Evolutionary conservation across 2,113 vertebrate species (phyloP), one percentile per base, ranked within the genome.

Genomic region (Felis chaus): DNA sequence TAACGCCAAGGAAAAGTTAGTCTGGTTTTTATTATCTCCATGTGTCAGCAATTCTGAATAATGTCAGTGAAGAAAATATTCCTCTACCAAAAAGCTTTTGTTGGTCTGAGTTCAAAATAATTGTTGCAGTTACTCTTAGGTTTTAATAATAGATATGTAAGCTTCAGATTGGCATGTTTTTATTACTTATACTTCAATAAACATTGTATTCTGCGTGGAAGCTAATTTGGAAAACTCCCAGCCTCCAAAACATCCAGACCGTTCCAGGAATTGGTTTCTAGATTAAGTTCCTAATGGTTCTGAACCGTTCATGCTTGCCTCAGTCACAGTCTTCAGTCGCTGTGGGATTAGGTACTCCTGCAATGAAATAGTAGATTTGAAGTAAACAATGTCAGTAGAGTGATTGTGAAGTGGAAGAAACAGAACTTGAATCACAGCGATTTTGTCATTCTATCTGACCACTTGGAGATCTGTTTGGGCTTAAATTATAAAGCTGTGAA

Each of bases 81-180:
- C 7, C 36, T 50, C n/a, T 14, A 85, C n/a, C 33, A 63, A 81
- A 95, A 92, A 41, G 4, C 29, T 81, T 85, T 89, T 63, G 27
- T 76, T 97, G 89, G 29, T 81, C 55, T 89, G 29, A 91, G 39
- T 85, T 95, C 25, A 84, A 86, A 92, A 69, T 53, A 92, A 85
- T 76, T 63, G n/a, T 76, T 63, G 29, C 16, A 48, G n/a, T 80
- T 94, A 48, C 23, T 63, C n/a, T 92, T 82, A 84, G 48, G 55
- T 73, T 85, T 95, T 89, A 95, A 39, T 71, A 27, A 68, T 80
- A 57, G 45, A 53, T 81, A 41, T 6, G 5, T 25, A 57, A 93
- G 13, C 45, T 93, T 89, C 55, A 73, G n/a, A 36, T 33, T 61
- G 73, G 39, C 55, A 89, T 15, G 23, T 95, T 81, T 97, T 88